phyloP scores from a whole-genome alignment of 2,113 vertebrate genomes.

The Thymallus thymallus region DNA sequence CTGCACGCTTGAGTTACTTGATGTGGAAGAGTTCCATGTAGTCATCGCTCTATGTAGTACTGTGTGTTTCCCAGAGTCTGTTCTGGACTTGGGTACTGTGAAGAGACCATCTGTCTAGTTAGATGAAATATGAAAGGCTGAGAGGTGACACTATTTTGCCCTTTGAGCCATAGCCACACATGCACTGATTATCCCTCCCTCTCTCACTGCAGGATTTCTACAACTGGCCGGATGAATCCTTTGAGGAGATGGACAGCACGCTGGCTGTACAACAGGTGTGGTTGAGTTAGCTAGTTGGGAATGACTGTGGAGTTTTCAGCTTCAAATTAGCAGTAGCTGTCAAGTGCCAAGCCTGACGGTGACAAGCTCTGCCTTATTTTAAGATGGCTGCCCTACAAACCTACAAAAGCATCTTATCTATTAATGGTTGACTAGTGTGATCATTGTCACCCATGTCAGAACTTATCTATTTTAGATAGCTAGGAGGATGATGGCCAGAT shows the following conservation, averaged over 20 bases:
- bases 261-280: slow-evolving; percentile 96
- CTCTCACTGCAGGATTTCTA: slow-evolving; percentile 86
- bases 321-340: not conserved
- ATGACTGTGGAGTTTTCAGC: not conserved
- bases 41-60: too few species aligned
- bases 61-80: too few species aligned
- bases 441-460: not conserved
- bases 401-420: too few species aligned
- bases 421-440: not conserved
- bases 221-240: slow-evolving; percentile 99
- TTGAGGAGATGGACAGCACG: slow-evolving; percentile 99
- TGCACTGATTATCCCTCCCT: not conserved
- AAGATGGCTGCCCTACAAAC: too few species aligned
- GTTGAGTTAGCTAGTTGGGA: not conserved
- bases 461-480: not conserved
- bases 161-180: not conserved
- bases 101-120: too few species aligned
- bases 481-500: not conserved
- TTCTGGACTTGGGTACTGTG: too few species aligned
- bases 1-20: too few species aligned
- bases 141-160: not conserved
- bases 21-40: too few species aligned
- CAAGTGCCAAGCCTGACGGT: not conserved
- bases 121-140: not conserved
- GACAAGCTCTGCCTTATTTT: not conserved